phyloP scores from a whole-genome alignment of 2,797 vertebrate genomes.

The Pelobates cultripes region DNA sequence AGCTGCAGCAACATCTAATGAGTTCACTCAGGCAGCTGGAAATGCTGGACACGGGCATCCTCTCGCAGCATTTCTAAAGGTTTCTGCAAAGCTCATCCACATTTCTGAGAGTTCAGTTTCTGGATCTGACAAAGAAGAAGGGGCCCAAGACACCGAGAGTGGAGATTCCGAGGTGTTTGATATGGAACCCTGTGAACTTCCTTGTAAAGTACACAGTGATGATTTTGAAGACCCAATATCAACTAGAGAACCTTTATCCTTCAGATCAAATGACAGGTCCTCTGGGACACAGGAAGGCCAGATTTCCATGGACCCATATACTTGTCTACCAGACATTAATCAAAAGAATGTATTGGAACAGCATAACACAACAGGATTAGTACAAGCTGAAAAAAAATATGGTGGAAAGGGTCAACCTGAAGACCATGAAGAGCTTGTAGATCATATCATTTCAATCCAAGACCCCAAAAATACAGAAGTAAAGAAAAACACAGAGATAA shows the following conservation, averaged over 20 bases:
- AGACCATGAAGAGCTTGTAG: background rate
- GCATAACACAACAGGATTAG: background rate
- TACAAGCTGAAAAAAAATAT: background rate
- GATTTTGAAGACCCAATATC: fast-evolving
- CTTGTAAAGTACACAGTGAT: background rate
- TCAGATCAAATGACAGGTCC: background rate
- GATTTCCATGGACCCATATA: background rate
- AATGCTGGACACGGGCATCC: constrained; percentile 51
- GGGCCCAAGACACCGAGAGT: constrained; percentile 56
- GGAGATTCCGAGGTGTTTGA: constrained; percentile 55
- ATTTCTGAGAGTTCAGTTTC: constrained; percentile 61
- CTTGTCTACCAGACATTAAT: background rate
- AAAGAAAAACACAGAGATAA: background rate
- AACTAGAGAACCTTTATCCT: background rate
- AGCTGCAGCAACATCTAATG: background rate
- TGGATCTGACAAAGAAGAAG: constrained; percentile 49
- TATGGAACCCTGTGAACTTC: background rate
- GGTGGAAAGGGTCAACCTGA: background rate
- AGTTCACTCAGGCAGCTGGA: background rate
- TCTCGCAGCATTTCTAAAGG: constrained; percentile 66
- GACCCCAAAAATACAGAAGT: background rate
- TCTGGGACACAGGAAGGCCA: background rate
- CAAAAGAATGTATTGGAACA: background rate
- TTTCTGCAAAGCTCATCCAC: constrained; percentile 58
- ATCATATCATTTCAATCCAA: background rate